Evolutionary conservation across 2,888 invertebrate species (phyloP).

Genomic region (Tolmerus cingulatus): DNA sequence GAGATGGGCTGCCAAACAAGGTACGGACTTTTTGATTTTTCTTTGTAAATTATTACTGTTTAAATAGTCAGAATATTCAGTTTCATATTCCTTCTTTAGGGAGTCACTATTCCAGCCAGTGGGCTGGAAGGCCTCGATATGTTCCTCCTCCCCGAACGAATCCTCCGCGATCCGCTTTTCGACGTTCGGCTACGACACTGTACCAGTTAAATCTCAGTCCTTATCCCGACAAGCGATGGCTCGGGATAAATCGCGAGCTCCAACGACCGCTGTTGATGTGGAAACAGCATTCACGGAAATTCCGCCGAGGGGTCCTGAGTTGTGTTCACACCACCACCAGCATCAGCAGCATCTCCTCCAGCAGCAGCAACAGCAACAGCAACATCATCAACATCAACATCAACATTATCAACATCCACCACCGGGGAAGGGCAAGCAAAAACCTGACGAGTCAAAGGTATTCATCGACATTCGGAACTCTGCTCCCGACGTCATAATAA

Average conservation of each 20-base stretch:
- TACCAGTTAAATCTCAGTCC: constrained; percentile 50
- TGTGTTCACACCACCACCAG: constrained; percentile 61
- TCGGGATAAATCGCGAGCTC: constrained; percentile 45
- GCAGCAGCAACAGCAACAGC: constrained; percentile 51
- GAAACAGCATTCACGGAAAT: constrained; percentile 44
- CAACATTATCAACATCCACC: constrained; percentile 16
- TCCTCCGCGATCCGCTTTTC: constrained; percentile 59
- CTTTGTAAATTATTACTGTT: constrained; percentile 57
- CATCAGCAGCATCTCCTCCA: constrained; percentile 60
- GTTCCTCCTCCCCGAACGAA: constrained; percentile 55
- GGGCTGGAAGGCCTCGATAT: constrained; percentile 60
- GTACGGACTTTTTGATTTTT: constrained; percentile 60
- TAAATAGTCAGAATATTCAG: constrained; percentile 59
- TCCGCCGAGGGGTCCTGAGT: constrained; percentile 50
- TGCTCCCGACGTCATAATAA: constrained; percentile 89
- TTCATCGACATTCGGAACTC: constrained; percentile 88
- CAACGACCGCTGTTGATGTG: constrained; percentile 45
- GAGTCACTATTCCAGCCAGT: constrained; percentile 59
- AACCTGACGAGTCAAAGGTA: constrained; percentile 66
- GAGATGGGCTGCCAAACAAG: constrained; percentile 85
- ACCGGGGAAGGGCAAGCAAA: constrained; percentile 49
- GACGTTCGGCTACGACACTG: constrained; percentile 61
- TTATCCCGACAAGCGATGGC: constrained; percentile 54
- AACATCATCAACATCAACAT: neutral
- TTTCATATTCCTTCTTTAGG: constrained; percentile 51